Conservation (phyloP, 2,113 vertebrate genomes). For the Ahaetulla prasina region DNA sequence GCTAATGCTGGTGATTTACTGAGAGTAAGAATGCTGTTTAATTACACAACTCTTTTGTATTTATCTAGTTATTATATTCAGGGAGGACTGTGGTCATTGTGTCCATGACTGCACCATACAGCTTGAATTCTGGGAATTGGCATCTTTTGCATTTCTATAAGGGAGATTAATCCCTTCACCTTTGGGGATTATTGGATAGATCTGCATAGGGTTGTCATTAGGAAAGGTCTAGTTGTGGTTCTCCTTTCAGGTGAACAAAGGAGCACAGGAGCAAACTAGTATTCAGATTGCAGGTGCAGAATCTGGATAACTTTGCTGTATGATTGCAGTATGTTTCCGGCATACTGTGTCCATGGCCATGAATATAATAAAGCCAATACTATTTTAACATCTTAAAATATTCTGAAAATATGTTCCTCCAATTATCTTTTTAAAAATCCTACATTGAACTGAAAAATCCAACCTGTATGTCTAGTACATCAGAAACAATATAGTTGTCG, state of each 20-base stretch:
- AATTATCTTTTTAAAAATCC: conserved; percentile 21
- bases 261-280: background rate
- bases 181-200: background rate
- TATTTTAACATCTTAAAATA: background rate
- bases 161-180: background rate
- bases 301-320: background rate
- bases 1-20: conserved; percentile 36
- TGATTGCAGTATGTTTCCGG: background rate
- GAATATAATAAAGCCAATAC: background rate
- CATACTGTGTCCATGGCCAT: background rate
- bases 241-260: background rate
- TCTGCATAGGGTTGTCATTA: background rate
- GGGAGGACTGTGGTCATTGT: background rate
- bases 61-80: background rate
- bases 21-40: background rate
- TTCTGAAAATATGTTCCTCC: background rate
- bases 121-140: background rate
- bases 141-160: background rate
- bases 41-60: background rate
- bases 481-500: conserved; percentile 37
- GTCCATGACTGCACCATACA: background rate
- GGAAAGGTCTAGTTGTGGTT: background rate
- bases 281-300: background rate
- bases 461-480: conserved; percentile 5
- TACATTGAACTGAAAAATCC: background rate